Conservation (phyloP, 2,797 vertebrate genomes). For the Leucoraja ocellata region DNA sequence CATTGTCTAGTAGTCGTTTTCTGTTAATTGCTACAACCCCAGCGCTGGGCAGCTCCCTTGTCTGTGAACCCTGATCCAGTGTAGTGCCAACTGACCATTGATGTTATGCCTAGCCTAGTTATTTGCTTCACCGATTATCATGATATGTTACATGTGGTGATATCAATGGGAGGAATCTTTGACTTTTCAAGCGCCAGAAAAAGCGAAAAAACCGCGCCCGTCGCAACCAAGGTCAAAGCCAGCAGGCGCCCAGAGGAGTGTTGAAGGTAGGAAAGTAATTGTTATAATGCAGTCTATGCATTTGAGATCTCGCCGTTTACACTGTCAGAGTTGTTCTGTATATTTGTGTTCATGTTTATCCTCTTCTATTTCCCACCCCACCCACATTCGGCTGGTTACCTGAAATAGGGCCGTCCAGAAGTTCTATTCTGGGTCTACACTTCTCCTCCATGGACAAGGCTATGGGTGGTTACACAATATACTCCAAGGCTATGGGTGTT, state of each 20-base stretch:
- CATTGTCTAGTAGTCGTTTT: neutral
- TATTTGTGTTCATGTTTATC: neutral
- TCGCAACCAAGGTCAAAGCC: neutral
- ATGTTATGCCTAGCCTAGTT: neutral
- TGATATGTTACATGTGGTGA: neutral
- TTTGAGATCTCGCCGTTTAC: neutral
- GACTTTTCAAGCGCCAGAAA: constrained; percentile 17
- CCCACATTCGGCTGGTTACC: neutral
- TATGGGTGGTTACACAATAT: too few species aligned
- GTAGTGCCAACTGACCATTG: neutral
- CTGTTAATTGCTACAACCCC: too few species aligned
- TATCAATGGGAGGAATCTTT: constrained; percentile 4
- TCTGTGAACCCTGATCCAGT: too few species aligned
- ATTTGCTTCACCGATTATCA: neutral
- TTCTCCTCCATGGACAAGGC: neutral
- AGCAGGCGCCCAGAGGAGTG: neutral
- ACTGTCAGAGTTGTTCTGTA: neutral
- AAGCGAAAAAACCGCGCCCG: neutral
- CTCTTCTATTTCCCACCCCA: neutral
- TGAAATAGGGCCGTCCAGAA: constrained; percentile 43
- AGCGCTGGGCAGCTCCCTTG: neutral
- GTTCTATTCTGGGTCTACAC: constrained; percentile 40
- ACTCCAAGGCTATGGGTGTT: neutral
- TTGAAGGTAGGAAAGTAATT: neutral
- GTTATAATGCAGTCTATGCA: neutral